A percentile compares a stretch with the other conserved stretches of the same genome.
These are phyloP conservation scores for Tetrapedia diversipes DNA, from an alignment of 2,888 invertebrate genomes.

Conservation along the genomic window DNA sequence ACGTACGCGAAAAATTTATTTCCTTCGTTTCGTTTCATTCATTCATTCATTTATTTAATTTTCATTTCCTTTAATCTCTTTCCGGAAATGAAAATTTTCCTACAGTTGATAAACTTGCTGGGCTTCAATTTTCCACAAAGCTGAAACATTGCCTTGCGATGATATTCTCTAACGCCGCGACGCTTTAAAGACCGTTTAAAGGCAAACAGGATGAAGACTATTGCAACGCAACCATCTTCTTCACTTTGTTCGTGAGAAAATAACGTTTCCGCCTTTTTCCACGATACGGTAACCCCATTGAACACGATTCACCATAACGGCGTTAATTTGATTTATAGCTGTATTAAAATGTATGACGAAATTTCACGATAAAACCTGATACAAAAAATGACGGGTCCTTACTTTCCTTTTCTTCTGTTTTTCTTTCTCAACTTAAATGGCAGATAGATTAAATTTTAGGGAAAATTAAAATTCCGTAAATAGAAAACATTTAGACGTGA, in stretches of 20 bases:
- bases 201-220: conserved; percentile 30
- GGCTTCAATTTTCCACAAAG: neutral
- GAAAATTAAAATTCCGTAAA: no score
- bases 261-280: conserved; percentile 5
- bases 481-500: no score
- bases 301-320: neutral
- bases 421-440: no score
- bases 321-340: conserved; percentile 4
- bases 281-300: neutral
- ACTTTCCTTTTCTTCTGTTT: no score
- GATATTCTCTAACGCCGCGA: conserved; percentile 34
- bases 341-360: neutral
- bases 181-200: conserved; percentile 38
- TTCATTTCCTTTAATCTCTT: conserved; percentile 39
- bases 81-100: conserved; percentile 41
- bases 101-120: neutral
- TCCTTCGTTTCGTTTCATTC: no score
- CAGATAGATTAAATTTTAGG: no score
- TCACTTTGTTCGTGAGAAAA: conserved; percentile 10
- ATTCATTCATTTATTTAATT: no score
- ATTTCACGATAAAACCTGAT: no score
- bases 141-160: neutral
- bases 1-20: conserved; percentile 29
- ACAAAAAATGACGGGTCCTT: no score
- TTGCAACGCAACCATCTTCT: neutral